Conservation (phyloP, 2,888 invertebrate species). For the Drosophila subsilvestris region DNA sequence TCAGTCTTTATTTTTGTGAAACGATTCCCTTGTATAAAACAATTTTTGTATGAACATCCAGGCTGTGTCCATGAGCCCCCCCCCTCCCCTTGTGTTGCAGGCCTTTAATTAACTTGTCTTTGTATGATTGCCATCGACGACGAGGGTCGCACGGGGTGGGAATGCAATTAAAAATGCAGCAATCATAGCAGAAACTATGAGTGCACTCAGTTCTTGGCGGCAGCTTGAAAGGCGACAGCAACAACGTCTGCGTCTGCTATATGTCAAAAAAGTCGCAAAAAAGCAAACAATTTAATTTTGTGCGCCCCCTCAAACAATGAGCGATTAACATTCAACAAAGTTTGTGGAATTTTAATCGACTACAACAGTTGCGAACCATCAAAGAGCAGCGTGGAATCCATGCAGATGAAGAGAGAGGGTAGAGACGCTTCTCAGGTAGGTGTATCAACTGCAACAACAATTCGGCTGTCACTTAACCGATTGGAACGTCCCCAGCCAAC, state of each 20-base stretch:
- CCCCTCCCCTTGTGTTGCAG: conserved; percentile 22
- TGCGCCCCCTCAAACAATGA: conserved; percentile 71
- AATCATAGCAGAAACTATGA: conserved; percentile 11
- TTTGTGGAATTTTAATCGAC: conserved; percentile 75
- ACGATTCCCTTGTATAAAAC: conserved; percentile 33
- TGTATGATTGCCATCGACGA: conserved; percentile 62
- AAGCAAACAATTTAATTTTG: conserved; percentile 74
- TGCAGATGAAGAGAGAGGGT: conserved; percentile 12
- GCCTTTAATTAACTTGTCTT: conserved; percentile 72
- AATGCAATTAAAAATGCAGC: conserved; percentile 68
- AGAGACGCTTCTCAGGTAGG: conserved; percentile 51
- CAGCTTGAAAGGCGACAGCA: conserved; percentile 60
- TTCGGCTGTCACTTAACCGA: conserved; percentile 56
- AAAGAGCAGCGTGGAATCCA: neutral
- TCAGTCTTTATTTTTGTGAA: conserved; percentile 36
- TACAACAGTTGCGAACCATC: conserved; percentile 38
- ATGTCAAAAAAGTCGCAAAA: conserved; percentile 72
- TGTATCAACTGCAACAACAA: conserved; percentile 39
- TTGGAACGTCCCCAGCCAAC: conserved; percentile 51
- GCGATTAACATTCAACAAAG: conserved; percentile 74
- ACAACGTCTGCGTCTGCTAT: conserved; percentile 50
- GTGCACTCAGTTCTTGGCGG: conserved; percentile 56
- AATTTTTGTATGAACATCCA: conserved; percentile 41
- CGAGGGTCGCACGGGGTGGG: conserved; percentile 27
- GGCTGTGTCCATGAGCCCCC: conserved; percentile 10